Evolutionary conservation across 2,888 invertebrate species (phyloP).

Genomic region (Hypselothyrea guttata): DNA sequence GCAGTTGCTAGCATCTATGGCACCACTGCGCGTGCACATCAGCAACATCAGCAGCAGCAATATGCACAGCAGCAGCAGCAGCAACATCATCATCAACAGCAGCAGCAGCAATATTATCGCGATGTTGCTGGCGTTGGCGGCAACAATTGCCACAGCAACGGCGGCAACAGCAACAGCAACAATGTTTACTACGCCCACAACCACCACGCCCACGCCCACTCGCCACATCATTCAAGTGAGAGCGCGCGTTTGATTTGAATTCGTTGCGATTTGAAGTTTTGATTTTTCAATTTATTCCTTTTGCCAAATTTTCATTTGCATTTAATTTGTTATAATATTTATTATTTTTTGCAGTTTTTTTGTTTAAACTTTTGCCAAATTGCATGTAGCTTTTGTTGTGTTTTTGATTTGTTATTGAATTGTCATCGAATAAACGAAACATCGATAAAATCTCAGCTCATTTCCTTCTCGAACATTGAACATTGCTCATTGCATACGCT

Average conservation of each 20-base stretch:
- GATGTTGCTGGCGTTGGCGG: conserved; percentile 61
- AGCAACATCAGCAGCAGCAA: conserved; percentile 37
- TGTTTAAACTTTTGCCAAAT: conserved; percentile 24
- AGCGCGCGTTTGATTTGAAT: conserved; percentile 73
- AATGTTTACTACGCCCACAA: conserved; percentile 63
- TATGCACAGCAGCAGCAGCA: conserved; percentile 39
- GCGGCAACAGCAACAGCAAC: conserved; percentile 41
- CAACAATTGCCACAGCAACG: conserved; percentile 50
- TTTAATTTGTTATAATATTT: conserved; percentile 35
- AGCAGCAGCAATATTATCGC: conserved; percentile 54
- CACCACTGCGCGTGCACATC: conserved; percentile 63
- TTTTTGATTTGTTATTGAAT: conserved; percentile 20
- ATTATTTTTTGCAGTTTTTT: conserved; percentile 13
- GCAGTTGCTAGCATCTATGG: conserved; percentile 70
- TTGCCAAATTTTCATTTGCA: conserved; percentile 24
- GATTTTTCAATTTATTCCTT: too few relatives aligned
- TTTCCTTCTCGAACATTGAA: conserved; percentile 21
- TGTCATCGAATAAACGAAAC: background rate
- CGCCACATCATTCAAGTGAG: conserved; percentile 79
- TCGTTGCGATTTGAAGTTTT: conserved; percentile 46
- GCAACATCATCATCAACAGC: conserved; percentile 38
- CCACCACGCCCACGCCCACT: conserved; percentile 49
- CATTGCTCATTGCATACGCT: too few relatives aligned
- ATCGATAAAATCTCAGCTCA: conserved; percentile 31
- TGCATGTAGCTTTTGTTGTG: conserved; percentile 72